Base-by-base conservation (phyloP, 2,888 invertebrate species). In the Meta bourneti region DNA sequence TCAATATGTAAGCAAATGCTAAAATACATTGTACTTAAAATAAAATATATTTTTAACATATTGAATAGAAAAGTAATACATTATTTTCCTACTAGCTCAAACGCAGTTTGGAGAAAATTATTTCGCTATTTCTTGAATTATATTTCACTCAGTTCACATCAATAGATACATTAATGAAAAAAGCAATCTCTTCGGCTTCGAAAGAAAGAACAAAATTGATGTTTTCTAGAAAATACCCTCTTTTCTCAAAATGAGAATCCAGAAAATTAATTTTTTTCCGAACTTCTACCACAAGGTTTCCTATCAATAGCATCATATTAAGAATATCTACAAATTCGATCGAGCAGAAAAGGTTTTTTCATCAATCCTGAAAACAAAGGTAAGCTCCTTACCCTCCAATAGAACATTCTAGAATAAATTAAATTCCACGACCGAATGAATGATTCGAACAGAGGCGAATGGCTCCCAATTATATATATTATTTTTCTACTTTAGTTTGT, bases 401-500 rank as follows among this genome's bases (percentile, higher is more conserved):
- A 13, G 70, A 89, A 82, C 72, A 82, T 77, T 77, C 70, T 89
- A 51, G 82, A 82, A 89, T 89, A 89, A 89, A 89, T 89, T 89
- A 83, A 83, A 89, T 89, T 89, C 82, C 89, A 82, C 51, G 82
- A 54, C 77, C 71, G 71, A 89, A 87, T 87, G 87, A 87, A 87
- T 61, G 87, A 87, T 88, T 88, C 61, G 81, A 88, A 81, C 79
- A 80, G 52, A 72, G 54, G 72, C 72, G 74, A 74, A 19, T 54
- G 49, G 72, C 61, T 88, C 80, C 79, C 81, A 88, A 81, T 88
- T 81, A 88, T 81, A 79, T 80, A 52, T 52, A 20, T 79, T 52
- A 11, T 54, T 79, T 54, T 80, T 54, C n/a, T 82, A 49, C 61
- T 61, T 75, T 8, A 80, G 13, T 69, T 80, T 72, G 61, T 9